phyloP scores from a whole-genome alignment of 1,140 invertebrate species.

The Heliconius hewitsoni region DNA sequence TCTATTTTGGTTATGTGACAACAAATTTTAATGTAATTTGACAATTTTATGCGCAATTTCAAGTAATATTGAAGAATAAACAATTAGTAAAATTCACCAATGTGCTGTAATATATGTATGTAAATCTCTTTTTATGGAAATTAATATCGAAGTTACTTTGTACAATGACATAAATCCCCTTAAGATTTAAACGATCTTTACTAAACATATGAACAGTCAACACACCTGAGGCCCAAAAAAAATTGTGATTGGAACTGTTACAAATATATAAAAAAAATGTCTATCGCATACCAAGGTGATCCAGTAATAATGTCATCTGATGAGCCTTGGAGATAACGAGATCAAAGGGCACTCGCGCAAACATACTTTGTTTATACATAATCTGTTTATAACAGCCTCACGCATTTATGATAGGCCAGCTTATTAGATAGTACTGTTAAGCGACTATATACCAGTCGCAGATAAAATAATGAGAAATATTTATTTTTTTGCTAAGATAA shows the following conservation, averaged over 20 bases:
- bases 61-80: too few relatives aligned
- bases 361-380: neutral
- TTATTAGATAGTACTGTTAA: neutral
- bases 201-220: too few relatives aligned
- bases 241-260: too few relatives aligned
- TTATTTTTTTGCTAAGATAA: too few relatives aligned
- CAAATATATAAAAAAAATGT: neutral
- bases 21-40: neutral
- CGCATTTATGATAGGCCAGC: neutral
- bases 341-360: neutral
- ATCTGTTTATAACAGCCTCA: constrained; percentile 11
- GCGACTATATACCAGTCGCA: neutral
- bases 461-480: too few relatives aligned
- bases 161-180: too few relatives aligned
- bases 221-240: too few relatives aligned
- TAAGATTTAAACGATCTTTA: too few relatives aligned
- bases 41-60: neutral
- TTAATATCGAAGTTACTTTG: too few relatives aligned
- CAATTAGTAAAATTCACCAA: too few relatives aligned
- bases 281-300: neutral
- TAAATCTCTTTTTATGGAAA: too few relatives aligned
- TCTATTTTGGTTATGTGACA: neutral
- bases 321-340: constrained; percentile 5
- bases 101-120: too few relatives aligned
- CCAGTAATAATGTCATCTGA: constrained; percentile 1